Evolutionary conservation across 2,888 invertebrate species (phyloP).

Genomic region (Zygothrica quintamaculata): DNA sequence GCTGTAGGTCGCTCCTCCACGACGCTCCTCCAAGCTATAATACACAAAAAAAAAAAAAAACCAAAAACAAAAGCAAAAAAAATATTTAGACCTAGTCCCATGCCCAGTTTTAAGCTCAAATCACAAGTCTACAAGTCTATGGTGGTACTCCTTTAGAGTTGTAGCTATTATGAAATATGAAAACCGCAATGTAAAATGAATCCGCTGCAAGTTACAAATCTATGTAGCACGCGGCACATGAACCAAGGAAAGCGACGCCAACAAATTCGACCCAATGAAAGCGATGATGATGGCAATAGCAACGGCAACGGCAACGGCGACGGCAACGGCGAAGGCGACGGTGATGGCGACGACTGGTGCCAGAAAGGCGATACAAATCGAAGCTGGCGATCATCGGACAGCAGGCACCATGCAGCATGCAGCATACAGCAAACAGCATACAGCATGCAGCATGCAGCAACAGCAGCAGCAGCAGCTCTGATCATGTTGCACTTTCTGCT

Average conservation of each 20-base stretch:
- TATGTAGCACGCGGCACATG: constrained; percentile 70
- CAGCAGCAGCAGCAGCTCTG: constrained; percentile 33
- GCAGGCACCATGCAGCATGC: constrained; percentile 11
- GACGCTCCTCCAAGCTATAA: too few relatives aligned
- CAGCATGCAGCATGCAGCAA: constrained; percentile 20
- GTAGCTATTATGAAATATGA: constrained; percentile 69
- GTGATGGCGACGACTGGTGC: constrained; percentile 35
- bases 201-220: constrained; percentile 65
- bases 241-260: constrained; percentile 51
- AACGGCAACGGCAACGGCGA: constrained; percentile 64
- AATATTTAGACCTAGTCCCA: not conserved
- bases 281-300: constrained; percentile 20
- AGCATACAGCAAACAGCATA: constrained; percentile 3
- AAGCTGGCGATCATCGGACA: constrained; percentile 67
- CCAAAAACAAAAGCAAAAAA: not conserved
- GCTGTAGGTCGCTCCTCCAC: constrained; percentile 65
- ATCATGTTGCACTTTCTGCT: constrained; percentile 73
- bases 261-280: constrained; percentile 11
- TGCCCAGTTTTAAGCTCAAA: not conserved
- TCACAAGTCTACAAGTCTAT: too few relatives aligned
- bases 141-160: constrained; percentile 32
- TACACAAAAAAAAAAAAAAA: too few relatives aligned
- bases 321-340: too few relatives aligned
- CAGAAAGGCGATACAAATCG: constrained; percentile 72
- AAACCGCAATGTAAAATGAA: constrained; percentile 65